Evolutionary conservation across 2,888 invertebrate species (phyloP), one percentile per base, ranked within the genome.

Genomic region (Tupiocoris notatus): DNA sequence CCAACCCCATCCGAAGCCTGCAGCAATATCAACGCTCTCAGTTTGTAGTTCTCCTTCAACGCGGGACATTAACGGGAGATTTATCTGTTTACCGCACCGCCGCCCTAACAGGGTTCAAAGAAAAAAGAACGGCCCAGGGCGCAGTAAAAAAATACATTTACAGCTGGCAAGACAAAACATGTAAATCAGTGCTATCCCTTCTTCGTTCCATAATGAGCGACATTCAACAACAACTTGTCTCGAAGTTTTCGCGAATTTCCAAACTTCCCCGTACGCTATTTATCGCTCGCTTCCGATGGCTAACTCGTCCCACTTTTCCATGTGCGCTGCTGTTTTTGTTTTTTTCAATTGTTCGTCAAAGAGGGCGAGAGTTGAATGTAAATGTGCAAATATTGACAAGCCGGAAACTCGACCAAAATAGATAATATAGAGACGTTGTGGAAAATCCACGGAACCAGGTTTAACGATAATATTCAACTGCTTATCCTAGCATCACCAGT

Each of bases 21-120:
- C 58, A 56, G 75, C 65, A 75, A 64, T 64, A 64, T 65, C 75
- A 75, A 64, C 75, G 24, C 64, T 64, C 24, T 57, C 25, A 25
- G 24, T 39, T 54, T 6, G 25, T 73, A n/a, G 54, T 59, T 12
- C 63, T 73, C 73, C 73, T 73, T 73, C 73, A 73, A 62, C 58
- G 39, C 39, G 39, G 59, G 64, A 22, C 75, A 75, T 75, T 75
- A 75, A 75, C 57, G 22, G 20, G 57, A 57, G 75, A 75, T 75
- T 75, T 75, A 75, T 75, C 23, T 75, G 75, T 75, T 75, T 75
- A 65, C 75, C 75, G 75, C 75, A 20, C 75, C 65, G 22, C 18
- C 71, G n/a, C 23, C 58, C 23, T n/a, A 16, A 21, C 24, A 66
- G 39, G 56, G 25, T 39, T 39, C 39, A 25, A 23, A 9, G 67